Percentiles rank a stretch among this genome's conserved stretches.
phyloP scores from a whole-genome alignment of 2,888 invertebrate species.

The Chrysolina haemoptera region DNA sequence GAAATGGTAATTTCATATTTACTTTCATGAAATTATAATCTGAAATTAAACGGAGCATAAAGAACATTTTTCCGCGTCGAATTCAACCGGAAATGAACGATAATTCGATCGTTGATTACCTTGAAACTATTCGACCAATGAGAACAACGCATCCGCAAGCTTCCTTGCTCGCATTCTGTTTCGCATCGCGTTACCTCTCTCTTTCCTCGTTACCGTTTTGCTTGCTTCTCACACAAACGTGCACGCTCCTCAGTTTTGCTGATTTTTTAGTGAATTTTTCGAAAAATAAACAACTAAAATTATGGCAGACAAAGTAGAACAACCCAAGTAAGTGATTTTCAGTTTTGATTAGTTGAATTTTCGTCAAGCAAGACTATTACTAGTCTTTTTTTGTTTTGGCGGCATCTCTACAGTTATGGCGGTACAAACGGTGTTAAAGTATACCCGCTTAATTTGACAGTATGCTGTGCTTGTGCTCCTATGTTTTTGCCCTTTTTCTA shows the following conservation, averaged over 20 bases:
- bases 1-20: not conserved
- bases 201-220: constrained; percentile 52
- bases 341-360: constrained; percentile 40
- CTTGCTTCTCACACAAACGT: constrained; percentile 49
- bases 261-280: constrained; percentile 52
- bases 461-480: constrained; percentile 12
- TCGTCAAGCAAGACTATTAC: not conserved
- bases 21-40: constrained; percentile 9
- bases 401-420: constrained; percentile 35
- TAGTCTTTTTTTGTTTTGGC: constrained; percentile 60
- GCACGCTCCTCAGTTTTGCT: constrained; percentile 57
- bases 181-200: constrained; percentile 48
- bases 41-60: constrained; percentile 6
- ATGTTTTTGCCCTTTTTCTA: constrained; percentile 21
- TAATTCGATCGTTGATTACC: constrained; percentile 54
- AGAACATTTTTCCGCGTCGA: constrained; percentile 55
- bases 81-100: constrained; percentile 48
- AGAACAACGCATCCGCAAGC: constrained; percentile 43
- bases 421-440: constrained; percentile 35
- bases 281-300: constrained; percentile 60
- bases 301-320: constrained; percentile 78
- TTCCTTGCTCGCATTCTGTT: constrained; percentile 55
- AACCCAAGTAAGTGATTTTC: constrained; percentile 76
- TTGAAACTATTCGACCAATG: constrained; percentile 56
- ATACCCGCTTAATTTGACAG: constrained; percentile 36